Conservation (phyloP, 1,140 invertebrate genomes). For the Amyelois transitella region DNA sequence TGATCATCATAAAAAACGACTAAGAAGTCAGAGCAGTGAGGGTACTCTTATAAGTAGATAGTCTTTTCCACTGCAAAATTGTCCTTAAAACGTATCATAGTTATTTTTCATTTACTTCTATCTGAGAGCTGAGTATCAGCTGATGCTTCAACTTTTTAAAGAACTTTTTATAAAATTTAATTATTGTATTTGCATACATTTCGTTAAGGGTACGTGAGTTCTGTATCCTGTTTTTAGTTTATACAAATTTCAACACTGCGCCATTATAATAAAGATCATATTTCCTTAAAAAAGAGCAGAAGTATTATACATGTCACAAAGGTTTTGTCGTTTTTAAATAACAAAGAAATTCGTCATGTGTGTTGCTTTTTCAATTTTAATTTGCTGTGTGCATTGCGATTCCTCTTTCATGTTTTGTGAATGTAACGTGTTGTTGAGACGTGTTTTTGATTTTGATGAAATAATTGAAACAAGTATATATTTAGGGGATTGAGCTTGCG, state of each 20-base stretch:
- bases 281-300: background rate
- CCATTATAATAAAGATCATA: background rate
- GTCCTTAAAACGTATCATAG: too few relatives aligned
- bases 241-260: background rate
- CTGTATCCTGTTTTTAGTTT: background rate
- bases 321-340: conserved; percentile 19
- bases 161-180: background rate
- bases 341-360: conserved; percentile 19
- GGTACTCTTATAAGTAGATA: too few relatives aligned
- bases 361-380: conserved; percentile 17
- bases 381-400: conserved; percentile 13
- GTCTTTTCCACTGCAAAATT: too few relatives aligned
- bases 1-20: too few relatives aligned
- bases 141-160: background rate
- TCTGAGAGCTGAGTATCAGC: too few relatives aligned
- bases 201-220: background rate
- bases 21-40: too few relatives aligned
- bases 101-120: too few relatives aligned
- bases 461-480: too few relatives aligned
- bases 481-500: too few relatives aligned
- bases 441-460: too few relatives aligned
- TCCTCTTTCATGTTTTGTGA: background rate
- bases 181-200: background rate
- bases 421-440: background rate
- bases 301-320: conserved; percentile 2